These are phyloP conservation scores for Melanostoma scalare DNA, from an alignment of 2,888 invertebrate species.

Conservation along the genomic window DNA sequence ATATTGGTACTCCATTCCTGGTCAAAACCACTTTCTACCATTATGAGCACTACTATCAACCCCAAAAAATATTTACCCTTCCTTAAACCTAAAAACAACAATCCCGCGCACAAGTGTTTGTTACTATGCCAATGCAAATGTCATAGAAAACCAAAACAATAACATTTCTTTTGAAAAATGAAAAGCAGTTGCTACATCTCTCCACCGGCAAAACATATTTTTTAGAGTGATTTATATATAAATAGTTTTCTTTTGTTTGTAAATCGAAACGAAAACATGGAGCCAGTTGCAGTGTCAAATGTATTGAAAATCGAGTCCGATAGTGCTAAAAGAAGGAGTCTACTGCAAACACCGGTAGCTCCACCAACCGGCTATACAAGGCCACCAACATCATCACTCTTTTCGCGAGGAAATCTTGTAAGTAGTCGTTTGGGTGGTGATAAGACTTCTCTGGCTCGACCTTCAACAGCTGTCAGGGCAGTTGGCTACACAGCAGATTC, in stretches of 20 bases:
- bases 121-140: background rate
- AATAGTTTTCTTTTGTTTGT: background rate
- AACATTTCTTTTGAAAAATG: background rate
- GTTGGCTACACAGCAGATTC: conserved; percentile 95
- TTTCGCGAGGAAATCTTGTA: conserved; percentile 79
- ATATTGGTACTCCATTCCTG: too few species aligned
- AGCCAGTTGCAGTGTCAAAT: background rate
- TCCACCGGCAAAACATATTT: background rate
- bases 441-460: conserved; percentile 84
- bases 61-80: too few species aligned
- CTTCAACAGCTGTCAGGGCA: conserved; percentile 98
- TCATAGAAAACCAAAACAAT: background rate
- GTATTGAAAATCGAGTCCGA: background rate
- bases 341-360: conserved; percentile 23
- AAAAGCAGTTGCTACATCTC: background rate
- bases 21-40: too few species aligned
- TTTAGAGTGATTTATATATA: background rate
- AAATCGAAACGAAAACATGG: conserved; percentile 8
- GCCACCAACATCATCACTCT: conserved; percentile 64
- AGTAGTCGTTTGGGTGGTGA: conserved; percentile 79
- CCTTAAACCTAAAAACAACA: background rate
- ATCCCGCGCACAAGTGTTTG: background rate
- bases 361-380: conserved; percentile 44
- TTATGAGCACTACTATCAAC: too few species aligned
- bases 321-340: conserved; percentile 7